Conservation (phyloP, 2,888 invertebrate species). For the Ariolimax columbianus region DNA sequence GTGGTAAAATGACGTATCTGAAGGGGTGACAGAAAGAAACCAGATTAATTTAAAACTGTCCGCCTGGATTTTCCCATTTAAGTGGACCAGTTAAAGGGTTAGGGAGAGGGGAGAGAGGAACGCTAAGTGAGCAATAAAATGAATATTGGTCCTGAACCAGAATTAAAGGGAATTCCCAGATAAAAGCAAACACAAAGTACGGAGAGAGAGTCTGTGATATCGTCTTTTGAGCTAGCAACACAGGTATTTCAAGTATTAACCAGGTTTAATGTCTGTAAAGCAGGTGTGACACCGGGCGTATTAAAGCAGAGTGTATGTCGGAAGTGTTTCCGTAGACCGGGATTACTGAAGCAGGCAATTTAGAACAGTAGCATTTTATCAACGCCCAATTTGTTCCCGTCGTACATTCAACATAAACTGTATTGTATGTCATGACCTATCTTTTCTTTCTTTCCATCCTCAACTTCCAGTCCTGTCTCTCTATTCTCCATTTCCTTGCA, state of each 20-base stretch:
- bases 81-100: slow-evolving; percentile 2
- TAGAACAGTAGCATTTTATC: neutral
- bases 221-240: slow-evolving; percentile 4
- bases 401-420: too few species aligned
- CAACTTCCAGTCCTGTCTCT: too few species aligned
- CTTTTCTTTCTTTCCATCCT: too few species aligned
- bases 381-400: too few species aligned
- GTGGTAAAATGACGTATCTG: neutral
- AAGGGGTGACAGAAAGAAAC: too few species aligned
- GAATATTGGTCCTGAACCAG: neutral
- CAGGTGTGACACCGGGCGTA: slow-evolving; percentile 13
- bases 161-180: slow-evolving; percentile 24
- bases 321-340: neutral
- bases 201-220: neutral
- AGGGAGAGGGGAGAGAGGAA: neutral
- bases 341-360: neutral
- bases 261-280: slow-evolving; percentile 1
- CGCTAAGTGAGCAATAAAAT: too few species aligned
- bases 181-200: neutral
- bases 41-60: neutral
- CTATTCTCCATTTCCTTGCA: too few species aligned
- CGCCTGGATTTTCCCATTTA: slow-evolving; percentile 15
- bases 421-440: too few species aligned
- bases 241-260: slow-evolving; percentile 8
- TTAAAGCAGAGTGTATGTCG: slow-evolving; percentile 1